Percentiles rank a stretch among this genome's conserved stretches.
phyloP scores from a whole-genome alignment of 2,113 vertebrate species.

The Neolamprologus devosi region DNA sequence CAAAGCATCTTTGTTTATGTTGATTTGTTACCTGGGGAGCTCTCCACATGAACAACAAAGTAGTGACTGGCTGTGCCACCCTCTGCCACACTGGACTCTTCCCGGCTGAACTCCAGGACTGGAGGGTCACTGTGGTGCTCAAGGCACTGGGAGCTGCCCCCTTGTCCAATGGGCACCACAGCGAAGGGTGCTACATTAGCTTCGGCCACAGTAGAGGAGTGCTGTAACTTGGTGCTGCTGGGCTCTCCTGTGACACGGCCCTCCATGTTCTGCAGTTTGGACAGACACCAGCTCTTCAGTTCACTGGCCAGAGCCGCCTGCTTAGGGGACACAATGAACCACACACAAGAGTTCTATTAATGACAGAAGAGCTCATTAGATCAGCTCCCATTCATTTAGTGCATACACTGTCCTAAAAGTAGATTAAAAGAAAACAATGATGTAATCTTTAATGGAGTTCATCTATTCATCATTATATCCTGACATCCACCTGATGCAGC shows the following conservation, averaged over 20 bases:
- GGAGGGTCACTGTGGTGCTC: slow-evolving; percentile 17
- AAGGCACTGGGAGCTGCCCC: slow-evolving; percentile 33
- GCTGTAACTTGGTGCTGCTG: slow-evolving; percentile 60
- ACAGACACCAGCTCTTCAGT: slow-evolving; percentile 91
- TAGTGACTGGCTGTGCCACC: slow-evolving; percentile 59
- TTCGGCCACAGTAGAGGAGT: slow-evolving; percentile 68
- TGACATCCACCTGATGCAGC: background rate
- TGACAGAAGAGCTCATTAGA: background rate
- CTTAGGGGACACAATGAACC: background rate
- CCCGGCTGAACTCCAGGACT: slow-evolving; percentile 20
- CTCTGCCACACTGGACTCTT: slow-evolving; percentile 16
- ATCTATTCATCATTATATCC: background rate
- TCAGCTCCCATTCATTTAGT: background rate
- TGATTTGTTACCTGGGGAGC: slow-evolving; percentile 50
- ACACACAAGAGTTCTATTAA: background rate
- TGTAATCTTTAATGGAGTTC: background rate
- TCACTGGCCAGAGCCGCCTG: slow-evolving; percentile 84
- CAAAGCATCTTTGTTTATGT: background rate
- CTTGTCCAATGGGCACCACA: background rate
- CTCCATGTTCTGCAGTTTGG: slow-evolving; percentile 91
- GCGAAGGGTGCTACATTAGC: slow-evolving; percentile 24
- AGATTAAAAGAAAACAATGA: background rate
- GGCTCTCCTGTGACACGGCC: slow-evolving; percentile 78
- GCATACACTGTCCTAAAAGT: background rate
- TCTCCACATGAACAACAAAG: slow-evolving; percentile 71